Evolutionary conservation across 1,140 invertebrate genomes (phyloP).

Genomic region (Macrosteles quadrilineatus): DNA sequence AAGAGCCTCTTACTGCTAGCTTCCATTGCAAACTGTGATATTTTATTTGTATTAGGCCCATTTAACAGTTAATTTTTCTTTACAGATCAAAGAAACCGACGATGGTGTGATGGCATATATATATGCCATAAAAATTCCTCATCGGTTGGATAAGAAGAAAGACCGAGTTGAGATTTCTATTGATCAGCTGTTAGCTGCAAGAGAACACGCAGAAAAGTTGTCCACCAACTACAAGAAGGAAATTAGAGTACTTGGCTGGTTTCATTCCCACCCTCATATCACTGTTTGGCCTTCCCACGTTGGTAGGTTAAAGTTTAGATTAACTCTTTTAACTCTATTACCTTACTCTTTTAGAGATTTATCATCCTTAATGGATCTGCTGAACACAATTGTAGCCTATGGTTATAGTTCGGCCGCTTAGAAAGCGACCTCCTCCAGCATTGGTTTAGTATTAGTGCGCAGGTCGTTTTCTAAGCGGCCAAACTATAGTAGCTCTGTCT

Average conservation of each 20-base stretch:
- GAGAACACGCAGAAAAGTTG: constrained; percentile 64
- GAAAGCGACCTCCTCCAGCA: no score
- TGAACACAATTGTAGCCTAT: no score
- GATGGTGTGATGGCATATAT: constrained; percentile 64
- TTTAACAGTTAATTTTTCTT: no score
- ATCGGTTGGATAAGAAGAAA: constrained; percentile 79
- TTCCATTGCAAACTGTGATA: no score
- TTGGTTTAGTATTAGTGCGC: no score
- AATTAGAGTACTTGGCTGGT: constrained; percentile 84
- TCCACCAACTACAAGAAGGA: constrained; percentile 59
- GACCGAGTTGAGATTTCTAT: constrained; percentile 86
- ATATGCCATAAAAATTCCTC: constrained; percentile 73
- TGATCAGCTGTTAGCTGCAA: constrained; percentile 70
- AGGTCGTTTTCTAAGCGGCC: no score
- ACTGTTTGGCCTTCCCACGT: constrained; percentile 89
- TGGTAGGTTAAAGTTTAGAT: constrained; percentile 57
- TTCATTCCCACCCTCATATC: constrained; percentile 90
- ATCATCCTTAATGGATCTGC: not conserved
- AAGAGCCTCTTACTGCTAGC: no score
- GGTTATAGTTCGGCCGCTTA: no score
- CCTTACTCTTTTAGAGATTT: not conserved
- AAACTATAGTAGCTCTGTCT: no score
- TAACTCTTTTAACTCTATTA: constrained; percentile 21
- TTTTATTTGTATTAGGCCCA: no score
- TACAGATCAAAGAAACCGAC: constrained; percentile 58